phyloP scores from a whole-genome alignment of 2,888 invertebrate genomes.

The Ceriagrion tenellum region DNA sequence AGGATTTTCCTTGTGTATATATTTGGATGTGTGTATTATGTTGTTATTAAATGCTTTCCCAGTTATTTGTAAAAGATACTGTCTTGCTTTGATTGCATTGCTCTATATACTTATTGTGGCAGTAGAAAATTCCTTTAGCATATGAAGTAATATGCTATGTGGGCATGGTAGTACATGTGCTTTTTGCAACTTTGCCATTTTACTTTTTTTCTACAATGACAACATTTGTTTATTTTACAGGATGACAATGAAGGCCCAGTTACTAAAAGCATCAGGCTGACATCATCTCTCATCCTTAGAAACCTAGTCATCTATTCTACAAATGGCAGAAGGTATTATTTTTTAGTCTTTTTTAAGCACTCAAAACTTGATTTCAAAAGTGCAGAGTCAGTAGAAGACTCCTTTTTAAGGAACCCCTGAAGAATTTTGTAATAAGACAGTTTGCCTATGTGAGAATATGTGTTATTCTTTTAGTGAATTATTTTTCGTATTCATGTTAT shows the following conservation, averaged over 20 bases:
- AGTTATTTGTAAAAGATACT: background rate
- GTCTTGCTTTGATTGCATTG: background rate
- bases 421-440: too few species aligned
- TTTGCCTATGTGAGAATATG: too few species aligned
- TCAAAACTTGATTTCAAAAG: too few species aligned
- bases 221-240: slow-evolving; percentile 80
- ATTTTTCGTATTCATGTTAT: too few species aligned
- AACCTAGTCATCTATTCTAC: slow-evolving; percentile 98
- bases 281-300: slow-evolving; percentile 96
- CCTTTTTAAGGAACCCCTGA: too few species aligned
- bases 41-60: background rate
- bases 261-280: slow-evolving; percentile 98
- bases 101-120: background rate
- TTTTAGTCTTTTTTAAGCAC: background rate
- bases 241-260: slow-evolving; percentile 99
- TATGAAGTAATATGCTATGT: background rate
- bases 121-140: background rate
- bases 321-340: slow-evolving; percentile 91
- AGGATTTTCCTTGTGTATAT: background rate
- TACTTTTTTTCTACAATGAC: background rate
- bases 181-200: background rate
- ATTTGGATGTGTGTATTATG: background rate
- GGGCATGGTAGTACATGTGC: slow-evolving; percentile 30
- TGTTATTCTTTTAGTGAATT: too few species aligned
- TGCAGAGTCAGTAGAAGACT: too few species aligned